Evolutionary conservation across 2,797 vertebrate species (phyloP).

Genomic region (Microctenopoma steveboyesi): DNA sequence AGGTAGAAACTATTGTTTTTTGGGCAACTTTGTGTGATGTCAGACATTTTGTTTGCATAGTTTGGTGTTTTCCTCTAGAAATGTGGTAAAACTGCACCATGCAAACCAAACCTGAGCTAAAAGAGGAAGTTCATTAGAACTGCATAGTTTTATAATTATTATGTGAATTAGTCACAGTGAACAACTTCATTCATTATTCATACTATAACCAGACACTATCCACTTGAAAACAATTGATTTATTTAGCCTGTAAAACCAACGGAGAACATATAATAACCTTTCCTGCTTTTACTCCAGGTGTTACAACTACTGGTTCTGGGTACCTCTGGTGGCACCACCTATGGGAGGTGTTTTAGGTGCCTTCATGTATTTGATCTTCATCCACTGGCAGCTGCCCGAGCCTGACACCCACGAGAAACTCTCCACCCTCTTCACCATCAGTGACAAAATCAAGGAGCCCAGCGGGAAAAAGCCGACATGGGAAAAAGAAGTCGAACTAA

Average conservation of each 20-base stretch:
- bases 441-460: constrained; percentile 29
- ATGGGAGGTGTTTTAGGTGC: constrained; percentile 79
- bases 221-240: too few species aligned
- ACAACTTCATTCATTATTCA: background rate
- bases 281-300: constrained; percentile 72
- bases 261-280: background rate
- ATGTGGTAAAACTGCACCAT: too few species aligned
- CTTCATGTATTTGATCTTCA: constrained; percentile 79
- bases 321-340: constrained; percentile 85
- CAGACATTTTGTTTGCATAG: background rate
- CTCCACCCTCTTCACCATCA: constrained; percentile 3
- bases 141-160: background rate
- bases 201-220: background rate
- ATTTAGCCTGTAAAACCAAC: background rate
- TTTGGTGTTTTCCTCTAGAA: too few species aligned
- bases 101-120: background rate
- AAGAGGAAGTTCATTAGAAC: background rate
- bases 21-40: background rate
- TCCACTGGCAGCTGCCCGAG: constrained; percentile 84
- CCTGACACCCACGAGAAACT: constrained; percentile 29
- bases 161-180: background rate
- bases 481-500: constrained; percentile 35
- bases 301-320: constrained; percentile 88
- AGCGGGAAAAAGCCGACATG: background rate
- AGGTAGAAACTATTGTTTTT: too few species aligned